Evolutionary conservation across 2,113 vertebrate species (phyloP).

Genomic region (Illadopsis cleaveri): DNA sequence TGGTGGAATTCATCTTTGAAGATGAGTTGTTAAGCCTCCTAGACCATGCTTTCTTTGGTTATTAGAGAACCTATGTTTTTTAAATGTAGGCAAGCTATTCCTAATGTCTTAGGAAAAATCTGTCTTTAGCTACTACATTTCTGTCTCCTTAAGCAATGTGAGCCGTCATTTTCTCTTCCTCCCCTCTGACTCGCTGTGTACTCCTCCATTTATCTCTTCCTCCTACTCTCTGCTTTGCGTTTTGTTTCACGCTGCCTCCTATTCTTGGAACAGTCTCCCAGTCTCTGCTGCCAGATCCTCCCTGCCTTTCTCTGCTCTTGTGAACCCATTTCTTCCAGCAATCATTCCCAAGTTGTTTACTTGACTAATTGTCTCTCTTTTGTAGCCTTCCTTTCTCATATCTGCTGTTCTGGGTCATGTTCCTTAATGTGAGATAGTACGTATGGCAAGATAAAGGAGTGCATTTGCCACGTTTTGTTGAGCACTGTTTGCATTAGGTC

Average conservation of each 20-base stretch:
- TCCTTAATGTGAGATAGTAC: background rate
- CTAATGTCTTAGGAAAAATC: background rate
- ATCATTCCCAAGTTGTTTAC: constrained; percentile 6
- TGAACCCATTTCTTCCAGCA: background rate
- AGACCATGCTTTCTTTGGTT: background rate
- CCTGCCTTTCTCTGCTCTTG: background rate
- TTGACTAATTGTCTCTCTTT: background rate
- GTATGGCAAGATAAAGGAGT: background rate
- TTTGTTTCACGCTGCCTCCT: constrained; percentile 23
- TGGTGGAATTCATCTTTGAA: background rate
- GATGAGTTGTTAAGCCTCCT: background rate
- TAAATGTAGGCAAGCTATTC: background rate
- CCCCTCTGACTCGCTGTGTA: background rate
- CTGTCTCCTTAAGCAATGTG: background rate
- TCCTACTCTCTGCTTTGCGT: constrained; percentile 21
- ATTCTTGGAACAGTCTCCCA: constrained; percentile 46
- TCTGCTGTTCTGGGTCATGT: background rate
- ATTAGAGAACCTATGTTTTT: background rate
- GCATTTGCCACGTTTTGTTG: background rate
- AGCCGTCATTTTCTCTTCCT: constrained; percentile 37
- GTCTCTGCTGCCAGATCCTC: constrained; percentile 22
- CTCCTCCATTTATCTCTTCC: constrained; percentile 37
- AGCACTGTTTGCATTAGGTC: background rate
- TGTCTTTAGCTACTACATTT: background rate
- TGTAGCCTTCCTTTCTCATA: background rate